phyloP scores from a whole-genome alignment of 2,888 invertebrate genomes.

The Pseudoips prasinana region DNA sequence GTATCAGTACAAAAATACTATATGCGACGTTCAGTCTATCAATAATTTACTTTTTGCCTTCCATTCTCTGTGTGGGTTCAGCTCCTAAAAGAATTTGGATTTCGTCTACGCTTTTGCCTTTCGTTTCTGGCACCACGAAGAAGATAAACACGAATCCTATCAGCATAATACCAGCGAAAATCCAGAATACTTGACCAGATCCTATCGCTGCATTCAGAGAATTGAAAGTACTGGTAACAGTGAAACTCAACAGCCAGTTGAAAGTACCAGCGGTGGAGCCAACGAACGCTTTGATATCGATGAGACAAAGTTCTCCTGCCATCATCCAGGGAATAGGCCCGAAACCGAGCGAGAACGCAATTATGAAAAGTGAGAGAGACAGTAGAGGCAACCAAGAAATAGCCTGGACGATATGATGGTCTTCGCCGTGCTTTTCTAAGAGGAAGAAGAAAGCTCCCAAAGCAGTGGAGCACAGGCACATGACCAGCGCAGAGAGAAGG shows the following conservation, averaged over 20 bases:
- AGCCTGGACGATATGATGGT: constrained; percentile 61
- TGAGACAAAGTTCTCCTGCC: constrained; percentile 89
- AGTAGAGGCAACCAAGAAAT: constrained; percentile 89
- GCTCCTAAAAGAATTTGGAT: constrained; percentile 80
- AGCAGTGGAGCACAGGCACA: constrained; percentile 86
- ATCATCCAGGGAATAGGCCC: constrained; percentile 96
- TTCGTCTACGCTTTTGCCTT: constrained; percentile 86
- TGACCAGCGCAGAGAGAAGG: constrained; percentile 85
- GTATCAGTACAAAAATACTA: constrained; percentile 47
- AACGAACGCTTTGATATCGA: constrained; percentile 89
- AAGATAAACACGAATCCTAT: constrained; percentile 86
- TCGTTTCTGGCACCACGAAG: constrained; percentile 85
- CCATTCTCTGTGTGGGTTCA: constrained; percentile 42
- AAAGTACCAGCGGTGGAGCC: constrained; percentile 90
- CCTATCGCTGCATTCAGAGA: constrained; percentile 81
- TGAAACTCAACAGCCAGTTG: constrained; percentile 91
- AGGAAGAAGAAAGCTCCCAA: constrained; percentile 87
- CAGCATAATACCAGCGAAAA: constrained; percentile 86
- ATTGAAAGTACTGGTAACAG: constrained; percentile 88
- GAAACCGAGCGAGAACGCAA: constrained; percentile 91
- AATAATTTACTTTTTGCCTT: constrained; percentile 56
- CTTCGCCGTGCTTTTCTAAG: constrained; percentile 50
- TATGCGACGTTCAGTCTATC: constrained; percentile 52
- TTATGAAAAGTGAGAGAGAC: constrained; percentile 88
- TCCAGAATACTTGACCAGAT: constrained; percentile 86